Percentiles rank a stretch among this genome's conserved stretches.
Conservation (phyloP, 2,797 vertebrate species). For the Alcedo quadribrachys region DNA sequence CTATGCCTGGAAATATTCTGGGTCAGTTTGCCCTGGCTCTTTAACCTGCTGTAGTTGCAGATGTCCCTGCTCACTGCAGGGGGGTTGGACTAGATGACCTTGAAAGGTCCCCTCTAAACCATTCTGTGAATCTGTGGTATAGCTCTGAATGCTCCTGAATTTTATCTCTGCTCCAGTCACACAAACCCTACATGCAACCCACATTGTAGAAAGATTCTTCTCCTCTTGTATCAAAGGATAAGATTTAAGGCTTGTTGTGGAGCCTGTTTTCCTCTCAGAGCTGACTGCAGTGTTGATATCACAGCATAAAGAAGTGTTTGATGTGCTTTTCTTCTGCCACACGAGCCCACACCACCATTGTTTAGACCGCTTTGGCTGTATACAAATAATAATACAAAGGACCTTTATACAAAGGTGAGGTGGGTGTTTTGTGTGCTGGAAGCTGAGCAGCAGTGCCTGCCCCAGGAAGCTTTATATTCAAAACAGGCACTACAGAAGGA, state of each 20-base stretch:
- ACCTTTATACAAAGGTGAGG: accelerated
- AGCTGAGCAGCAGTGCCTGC: not conserved
- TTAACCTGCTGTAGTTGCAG: not conserved
- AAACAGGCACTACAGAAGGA: not conserved
- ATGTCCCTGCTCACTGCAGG: not conserved
- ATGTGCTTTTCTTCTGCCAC: not conserved
- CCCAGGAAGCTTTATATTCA: not conserved
- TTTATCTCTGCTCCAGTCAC: not conserved
- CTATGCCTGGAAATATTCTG: not conserved
- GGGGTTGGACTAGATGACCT: not conserved
- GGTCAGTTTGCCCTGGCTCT: not conserved
- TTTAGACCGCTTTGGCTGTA: not conserved
- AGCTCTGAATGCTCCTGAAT: not conserved
- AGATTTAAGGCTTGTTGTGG: not conserved
- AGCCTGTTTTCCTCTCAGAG: not conserved
- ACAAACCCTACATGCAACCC: not conserved
- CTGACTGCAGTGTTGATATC: not conserved
- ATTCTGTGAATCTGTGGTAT: not conserved
- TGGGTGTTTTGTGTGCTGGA: not conserved
- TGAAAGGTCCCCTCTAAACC: not conserved
- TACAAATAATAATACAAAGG: not conserved
- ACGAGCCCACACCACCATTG: not conserved
- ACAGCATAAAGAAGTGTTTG: not conserved
- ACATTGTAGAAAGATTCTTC: not conserved
- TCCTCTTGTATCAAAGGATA: not conserved